These are phyloP conservation scores for Osmoderma eremita DNA, from an alignment of 2,888 invertebrate species.

Conservation along the genomic window DNA sequence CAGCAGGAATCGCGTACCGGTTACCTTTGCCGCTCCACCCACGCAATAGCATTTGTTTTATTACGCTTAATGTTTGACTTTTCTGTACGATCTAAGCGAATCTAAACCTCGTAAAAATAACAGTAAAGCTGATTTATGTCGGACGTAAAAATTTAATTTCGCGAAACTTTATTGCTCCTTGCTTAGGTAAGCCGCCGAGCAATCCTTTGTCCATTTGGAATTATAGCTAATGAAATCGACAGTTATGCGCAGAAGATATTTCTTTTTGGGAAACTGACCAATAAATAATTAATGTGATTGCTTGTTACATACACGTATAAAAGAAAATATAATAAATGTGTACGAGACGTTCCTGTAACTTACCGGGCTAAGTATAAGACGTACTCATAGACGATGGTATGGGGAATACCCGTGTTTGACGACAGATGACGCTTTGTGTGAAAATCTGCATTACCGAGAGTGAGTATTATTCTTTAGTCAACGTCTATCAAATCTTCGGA, in stretches of 20 bases:
- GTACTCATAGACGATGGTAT: too few species aligned
- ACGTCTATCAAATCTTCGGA: too few species aligned
- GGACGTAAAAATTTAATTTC: conserved; percentile 43
- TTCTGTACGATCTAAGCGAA: conserved; percentile 38
- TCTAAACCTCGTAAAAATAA: conserved; percentile 42
- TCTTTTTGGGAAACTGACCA: not conserved
- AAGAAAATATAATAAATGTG: not conserved
- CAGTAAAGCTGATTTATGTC: conserved; percentile 42
- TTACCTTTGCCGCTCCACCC: not conserved
- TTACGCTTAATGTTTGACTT: conserved; percentile 35
- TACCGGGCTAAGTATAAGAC: too few species aligned
- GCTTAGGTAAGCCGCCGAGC: conserved; percentile 37
- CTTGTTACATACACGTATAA: not conserved
- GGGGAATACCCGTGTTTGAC: too few species aligned
- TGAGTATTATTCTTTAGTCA: too few species aligned
- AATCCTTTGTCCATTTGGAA: conserved; percentile 37
- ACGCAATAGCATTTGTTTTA: conserved; percentile 24
- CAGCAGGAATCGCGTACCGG: too few species aligned
- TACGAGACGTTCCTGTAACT: too few species aligned
- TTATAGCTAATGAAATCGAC: conserved; percentile 12
- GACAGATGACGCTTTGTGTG: too few species aligned
- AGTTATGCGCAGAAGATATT: not conserved
- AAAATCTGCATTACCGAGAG: too few species aligned
- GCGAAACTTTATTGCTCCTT: conserved; percentile 37
- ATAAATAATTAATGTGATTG: not conserved